Conservation (phyloP, 2,888 invertebrate species). For the Parnassius glacialis region DNA sequence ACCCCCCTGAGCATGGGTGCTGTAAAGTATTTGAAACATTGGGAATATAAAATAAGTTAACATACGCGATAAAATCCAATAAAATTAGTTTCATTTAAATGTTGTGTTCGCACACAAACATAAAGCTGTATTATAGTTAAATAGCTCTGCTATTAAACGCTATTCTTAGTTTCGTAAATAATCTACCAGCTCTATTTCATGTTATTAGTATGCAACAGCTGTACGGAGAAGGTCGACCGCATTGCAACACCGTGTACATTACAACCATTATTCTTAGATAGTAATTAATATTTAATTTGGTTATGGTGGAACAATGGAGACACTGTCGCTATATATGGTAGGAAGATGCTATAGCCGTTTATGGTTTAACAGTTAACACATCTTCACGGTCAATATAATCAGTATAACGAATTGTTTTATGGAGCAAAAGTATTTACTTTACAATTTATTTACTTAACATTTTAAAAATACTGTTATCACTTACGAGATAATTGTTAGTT, state of each 20-base stretch:
- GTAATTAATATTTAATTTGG: conserved; percentile 25
- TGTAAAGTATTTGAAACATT: too few species aligned
- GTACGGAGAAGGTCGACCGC: conserved; percentile 18
- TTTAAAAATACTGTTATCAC: too few species aligned
- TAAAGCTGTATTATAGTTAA: neutral
- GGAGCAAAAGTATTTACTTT: too few species aligned
- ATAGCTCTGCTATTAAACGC: conserved; percentile 10
- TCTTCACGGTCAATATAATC: too few species aligned
- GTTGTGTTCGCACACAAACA: too few species aligned
- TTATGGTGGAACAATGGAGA: conserved; percentile 16
- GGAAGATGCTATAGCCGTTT: neutral
- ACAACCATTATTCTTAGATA: conserved; percentile 14
- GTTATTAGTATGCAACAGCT: conserved; percentile 18
- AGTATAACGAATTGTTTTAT: too few species aligned
- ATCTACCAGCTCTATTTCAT: conserved; percentile 17
- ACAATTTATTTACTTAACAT: too few species aligned
- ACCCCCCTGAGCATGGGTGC: too few species aligned
- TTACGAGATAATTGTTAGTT: too few species aligned
- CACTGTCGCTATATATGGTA: conserved; percentile 8
- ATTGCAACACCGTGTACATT: conserved; percentile 24
- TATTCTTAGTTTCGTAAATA: neutral
- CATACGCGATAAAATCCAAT: too few species aligned
- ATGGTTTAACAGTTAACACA: neutral
- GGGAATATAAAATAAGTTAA: too few species aligned
- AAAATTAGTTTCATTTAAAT: too few species aligned